Conservation (phyloP, 2,888 invertebrate genomes). For the Cecidostiba fungosa region DNA sequence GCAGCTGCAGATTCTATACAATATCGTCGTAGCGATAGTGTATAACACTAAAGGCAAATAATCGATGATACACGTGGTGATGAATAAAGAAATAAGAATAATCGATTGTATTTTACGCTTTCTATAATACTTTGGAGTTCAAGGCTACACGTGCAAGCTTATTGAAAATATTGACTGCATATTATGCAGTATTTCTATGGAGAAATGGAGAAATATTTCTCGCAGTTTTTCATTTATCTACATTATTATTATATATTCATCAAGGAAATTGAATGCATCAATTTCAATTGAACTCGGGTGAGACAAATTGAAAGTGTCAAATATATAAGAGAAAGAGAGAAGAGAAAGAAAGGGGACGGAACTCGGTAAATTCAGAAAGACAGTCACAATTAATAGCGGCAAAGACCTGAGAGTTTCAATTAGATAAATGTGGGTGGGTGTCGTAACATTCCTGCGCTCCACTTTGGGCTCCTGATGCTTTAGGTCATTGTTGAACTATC, state of each 20-base stretch:
- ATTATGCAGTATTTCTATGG: background rate
- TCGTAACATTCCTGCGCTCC: constrained; percentile 52
- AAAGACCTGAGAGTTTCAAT: constrained; percentile 64
- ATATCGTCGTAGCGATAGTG: background rate
- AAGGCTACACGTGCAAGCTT: background rate
- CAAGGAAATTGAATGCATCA: background rate
- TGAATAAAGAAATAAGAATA: background rate
- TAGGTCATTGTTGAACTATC: constrained; percentile 42
- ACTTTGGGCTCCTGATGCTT: constrained; percentile 41
- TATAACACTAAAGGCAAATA: background rate
- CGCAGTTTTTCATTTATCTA: too few relatives aligned
- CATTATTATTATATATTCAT: too few relatives aligned
- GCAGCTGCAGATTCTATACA: background rate
- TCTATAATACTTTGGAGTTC: background rate
- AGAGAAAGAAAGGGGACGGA: constrained; percentile 48
- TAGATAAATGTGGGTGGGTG: constrained; percentile 65
- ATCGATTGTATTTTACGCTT: background rate
- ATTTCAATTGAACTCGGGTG: background rate
- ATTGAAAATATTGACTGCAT: background rate
- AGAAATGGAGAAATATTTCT: background rate
- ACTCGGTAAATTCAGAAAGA: constrained; percentile 63
- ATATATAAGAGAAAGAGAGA: background rate
- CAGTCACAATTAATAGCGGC: constrained; percentile 65
- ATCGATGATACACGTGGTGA: background rate
- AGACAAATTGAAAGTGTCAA: constrained; percentile 25